These are phyloP conservation scores for Podilymbus podiceps DNA, from an alignment of 2,113 vertebrate genomes.

Conservation along the genomic window DNA sequence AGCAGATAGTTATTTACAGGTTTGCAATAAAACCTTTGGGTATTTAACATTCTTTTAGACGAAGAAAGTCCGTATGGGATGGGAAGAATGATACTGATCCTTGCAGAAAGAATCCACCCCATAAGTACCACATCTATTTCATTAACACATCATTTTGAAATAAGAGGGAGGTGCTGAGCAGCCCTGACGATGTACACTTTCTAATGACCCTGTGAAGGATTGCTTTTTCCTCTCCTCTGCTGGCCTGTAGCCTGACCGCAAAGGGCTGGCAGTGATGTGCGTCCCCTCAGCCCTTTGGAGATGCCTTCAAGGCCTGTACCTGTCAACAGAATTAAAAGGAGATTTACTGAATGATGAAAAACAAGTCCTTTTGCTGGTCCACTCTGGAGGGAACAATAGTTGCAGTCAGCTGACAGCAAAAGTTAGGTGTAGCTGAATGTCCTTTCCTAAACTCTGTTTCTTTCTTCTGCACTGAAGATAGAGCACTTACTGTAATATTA, in stretches of 20 bases:
- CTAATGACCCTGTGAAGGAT: background rate
- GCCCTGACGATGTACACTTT: background rate
- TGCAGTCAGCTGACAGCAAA: background rate
- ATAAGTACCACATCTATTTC: background rate
- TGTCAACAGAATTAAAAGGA: background rate
- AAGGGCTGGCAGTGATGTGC: background rate
- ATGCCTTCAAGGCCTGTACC: background rate
- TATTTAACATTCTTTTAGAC: background rate
- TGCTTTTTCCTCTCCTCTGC: background rate
- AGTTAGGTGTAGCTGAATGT: background rate
- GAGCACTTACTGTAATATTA: background rate
- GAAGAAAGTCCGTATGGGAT: background rate
- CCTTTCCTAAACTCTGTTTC: background rate
- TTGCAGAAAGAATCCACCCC: background rate
- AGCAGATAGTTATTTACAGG: background rate
- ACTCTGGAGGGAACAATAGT: background rate
- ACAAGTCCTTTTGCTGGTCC: background rate
- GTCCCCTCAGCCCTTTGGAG: background rate
- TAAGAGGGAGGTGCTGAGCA: background rate
- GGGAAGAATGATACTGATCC: background rate
- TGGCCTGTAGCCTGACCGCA: background rate
- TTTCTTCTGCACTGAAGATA: background rate
- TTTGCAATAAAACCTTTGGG: background rate
- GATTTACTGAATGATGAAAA: background rate
- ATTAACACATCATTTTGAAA: background rate